Evolutionary conservation across 30 jellyfish, hydroid and myxozoan genomes (phyloP).

Genomic region (Aurelia sp.): DNA sequence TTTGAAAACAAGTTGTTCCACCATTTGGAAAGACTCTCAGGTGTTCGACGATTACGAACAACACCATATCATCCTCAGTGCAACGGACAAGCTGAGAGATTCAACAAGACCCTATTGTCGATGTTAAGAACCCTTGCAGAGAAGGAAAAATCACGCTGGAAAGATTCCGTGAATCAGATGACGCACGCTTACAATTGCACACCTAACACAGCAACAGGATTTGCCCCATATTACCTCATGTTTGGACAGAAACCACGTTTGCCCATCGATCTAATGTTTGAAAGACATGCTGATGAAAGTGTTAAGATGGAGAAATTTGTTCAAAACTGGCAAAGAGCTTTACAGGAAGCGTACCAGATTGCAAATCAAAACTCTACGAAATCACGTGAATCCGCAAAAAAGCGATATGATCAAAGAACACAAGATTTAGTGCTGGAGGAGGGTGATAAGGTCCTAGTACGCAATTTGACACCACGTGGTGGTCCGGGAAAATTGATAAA

Average conservation of each 20-base stretch:
- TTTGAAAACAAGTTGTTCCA: conserved; percentile 14
- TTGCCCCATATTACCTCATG: no score
- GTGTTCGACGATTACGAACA: conserved; percentile 3
- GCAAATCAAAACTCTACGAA: no score
- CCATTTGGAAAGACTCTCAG: background rate
- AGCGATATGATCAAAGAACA: no score
- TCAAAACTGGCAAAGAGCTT: no score
- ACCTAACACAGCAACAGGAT: background rate
- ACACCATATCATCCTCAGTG: conserved; percentile 23
- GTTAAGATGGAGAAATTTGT: no score
- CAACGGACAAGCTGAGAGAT: background rate
- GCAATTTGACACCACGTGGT: conserved; percentile 4
- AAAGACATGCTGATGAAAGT: no score
- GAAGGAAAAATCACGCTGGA: conserved; percentile 24
- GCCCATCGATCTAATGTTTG: no score
- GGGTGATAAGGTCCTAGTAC: conserved; percentile 3
- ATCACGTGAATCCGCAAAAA: no score
- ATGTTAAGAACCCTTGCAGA: background rate
- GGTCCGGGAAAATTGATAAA: background rate
- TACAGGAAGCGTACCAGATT: no score
- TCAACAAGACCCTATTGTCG: no score
- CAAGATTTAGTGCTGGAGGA: no score
- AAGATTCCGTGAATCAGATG: conserved; percentile 10
- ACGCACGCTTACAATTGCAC: conserved; percentile 19
- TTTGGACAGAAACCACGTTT: no score